These are phyloP conservation scores for Poicephalus meyeri DNA, from an alignment of 2,113 vertebrate species.

Conservation along the genomic window DNA sequence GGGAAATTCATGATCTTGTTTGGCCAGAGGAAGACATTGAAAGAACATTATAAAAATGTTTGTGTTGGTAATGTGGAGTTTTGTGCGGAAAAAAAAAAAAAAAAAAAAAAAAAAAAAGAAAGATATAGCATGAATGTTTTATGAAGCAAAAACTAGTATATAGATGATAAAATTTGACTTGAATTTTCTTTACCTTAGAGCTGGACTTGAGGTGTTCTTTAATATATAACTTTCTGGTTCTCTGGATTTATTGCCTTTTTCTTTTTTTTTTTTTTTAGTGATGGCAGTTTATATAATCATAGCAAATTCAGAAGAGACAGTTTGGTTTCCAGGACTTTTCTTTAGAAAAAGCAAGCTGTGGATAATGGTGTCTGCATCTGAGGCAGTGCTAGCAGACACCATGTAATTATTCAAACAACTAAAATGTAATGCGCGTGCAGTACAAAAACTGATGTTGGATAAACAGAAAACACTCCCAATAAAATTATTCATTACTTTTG, in stretches of 20 bases:
- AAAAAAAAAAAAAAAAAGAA: too few species aligned
- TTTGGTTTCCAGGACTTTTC: neutral
- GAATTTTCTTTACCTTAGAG: neutral
- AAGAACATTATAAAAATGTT: neutral
- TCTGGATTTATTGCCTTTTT: neutral
- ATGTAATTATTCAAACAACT: neutral
- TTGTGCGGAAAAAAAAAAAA: neutral
- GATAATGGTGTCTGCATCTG: neutral
- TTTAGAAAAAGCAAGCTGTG: neutral
- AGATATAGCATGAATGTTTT: neutral
- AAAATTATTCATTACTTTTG: neutral
- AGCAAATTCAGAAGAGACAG: neutral
- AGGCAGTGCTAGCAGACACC: neutral
- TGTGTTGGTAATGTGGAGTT: neutral
- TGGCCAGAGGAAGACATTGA: neutral
- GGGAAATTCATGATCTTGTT: neutral
- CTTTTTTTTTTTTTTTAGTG: neutral
- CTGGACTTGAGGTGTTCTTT: neutral
- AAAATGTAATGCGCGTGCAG: neutral
- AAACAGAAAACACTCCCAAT: neutral
- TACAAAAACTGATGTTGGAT: neutral
- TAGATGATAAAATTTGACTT: neutral
- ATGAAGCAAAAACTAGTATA: neutral
- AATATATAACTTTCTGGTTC: neutral
- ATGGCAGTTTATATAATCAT: neutral